phyloP scores from a whole-genome alignment of 2,113 vertebrate genomes.

The Scytalopus superciliaris region DNA sequence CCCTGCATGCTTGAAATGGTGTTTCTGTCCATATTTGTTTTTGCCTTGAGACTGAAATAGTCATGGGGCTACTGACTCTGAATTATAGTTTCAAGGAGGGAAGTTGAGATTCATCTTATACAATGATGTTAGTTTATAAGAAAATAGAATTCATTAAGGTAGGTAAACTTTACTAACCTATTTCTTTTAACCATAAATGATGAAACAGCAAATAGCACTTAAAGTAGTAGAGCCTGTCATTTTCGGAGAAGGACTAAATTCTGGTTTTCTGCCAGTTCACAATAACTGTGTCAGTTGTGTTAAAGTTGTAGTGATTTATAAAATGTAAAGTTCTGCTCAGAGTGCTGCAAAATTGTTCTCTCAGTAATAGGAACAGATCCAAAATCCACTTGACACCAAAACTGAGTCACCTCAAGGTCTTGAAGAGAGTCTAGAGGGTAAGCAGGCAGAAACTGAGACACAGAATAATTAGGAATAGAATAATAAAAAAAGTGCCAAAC shows the following conservation, averaged over 20 bases:
- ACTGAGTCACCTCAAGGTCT: neutral
- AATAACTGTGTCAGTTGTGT: neutral
- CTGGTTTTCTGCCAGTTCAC: neutral
- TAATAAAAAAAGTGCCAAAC: neutral
- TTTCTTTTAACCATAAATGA: neutral
- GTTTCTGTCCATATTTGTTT: neutral
- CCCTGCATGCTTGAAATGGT: neutral
- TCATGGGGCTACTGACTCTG: neutral
- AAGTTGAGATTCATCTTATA: neutral
- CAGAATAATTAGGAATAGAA: neutral
- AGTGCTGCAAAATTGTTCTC: neutral
- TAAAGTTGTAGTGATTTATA: neutral
- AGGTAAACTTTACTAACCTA: neutral
- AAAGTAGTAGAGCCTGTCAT: neutral
- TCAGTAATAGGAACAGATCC: neutral
- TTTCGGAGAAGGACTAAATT: neutral
- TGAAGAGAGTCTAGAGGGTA: neutral
- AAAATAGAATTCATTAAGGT: neutral
- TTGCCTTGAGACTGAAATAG: neutral
- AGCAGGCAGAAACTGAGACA: neutral
- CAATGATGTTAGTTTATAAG: neutral
- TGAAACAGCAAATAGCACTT: neutral
- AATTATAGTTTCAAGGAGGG: neutral
- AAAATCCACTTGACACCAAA: neutral
- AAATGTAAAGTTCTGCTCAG: neutral